Base-by-base conservation (phyloP, 2,113 vertebrate species). In the Colossoma macropomum region DNA sequence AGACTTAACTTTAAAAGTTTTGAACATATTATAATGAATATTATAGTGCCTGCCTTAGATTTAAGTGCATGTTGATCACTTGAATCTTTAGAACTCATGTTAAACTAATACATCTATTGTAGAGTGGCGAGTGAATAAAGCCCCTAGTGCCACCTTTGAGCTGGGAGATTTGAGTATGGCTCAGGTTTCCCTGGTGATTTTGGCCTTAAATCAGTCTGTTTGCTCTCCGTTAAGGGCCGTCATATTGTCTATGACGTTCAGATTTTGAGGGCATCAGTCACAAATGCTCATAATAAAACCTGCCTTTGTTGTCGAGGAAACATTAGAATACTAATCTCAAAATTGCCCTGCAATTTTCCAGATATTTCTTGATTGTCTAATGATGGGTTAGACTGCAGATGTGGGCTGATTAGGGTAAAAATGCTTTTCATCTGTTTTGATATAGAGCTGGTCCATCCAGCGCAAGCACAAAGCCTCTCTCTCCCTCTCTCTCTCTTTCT, bases 301-400 rank as follows among this genome's bases (percentile, higher is more conserved):
- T 78, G 70, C 83, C 86, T 90, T 90, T 88, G 86, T 87, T 90
- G 84, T 88, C 78, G 13, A 83, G 75, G 87, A 81, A 90, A 90
- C 89, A 86, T 91, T 88, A 92, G 85, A 90, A 89, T 86, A 81
- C 85, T 92, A 93, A 93, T 92, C 90, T 92, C 63, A 89, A 92
- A 94, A 93, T 94, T 78, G 82, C 90, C 73, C 84, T n/a, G 79
- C 82, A 92, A 80, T 92, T 91, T 87, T 83, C 84, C 83, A 89
- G 84, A 92, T 88, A 91, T 91, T 85, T 48, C 86, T 84, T 91
- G 87, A 91, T 91, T 91, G 78, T 86, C 75, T 91, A 88, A 77
- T 90, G 88, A 90, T 74, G 81, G 87, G 85, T 83, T 84, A 87
- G 84, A 79, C 79, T 74, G 89, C 92, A 93, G 91, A 91, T 93